Base-by-base conservation (phyloP, 2,888 invertebrate species). In the Nomada hirtipes region DNA sequence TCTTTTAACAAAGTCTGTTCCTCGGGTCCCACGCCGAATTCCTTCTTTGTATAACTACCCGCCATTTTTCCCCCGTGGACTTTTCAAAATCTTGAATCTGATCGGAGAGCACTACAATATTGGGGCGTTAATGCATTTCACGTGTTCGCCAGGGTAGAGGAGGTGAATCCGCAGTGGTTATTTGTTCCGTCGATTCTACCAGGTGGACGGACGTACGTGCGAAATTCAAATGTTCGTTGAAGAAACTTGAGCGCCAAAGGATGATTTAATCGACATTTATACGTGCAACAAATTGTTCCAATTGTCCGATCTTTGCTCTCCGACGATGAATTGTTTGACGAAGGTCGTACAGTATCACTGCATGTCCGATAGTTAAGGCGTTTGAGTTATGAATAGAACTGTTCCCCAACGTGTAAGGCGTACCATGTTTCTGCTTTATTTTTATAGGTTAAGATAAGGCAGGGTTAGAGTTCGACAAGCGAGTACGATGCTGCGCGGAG, bases 21-120 rank as follows among this genome's bases (percentile, higher is more conserved):
- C 82, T 93, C 93, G 18, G 92, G 90, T n/a, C 92, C 93, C 20
- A 87, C 80, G 72, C 91, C 89, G 82, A 91, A 93, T 80, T 93
- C 93, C 75, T 92, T 93, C 85, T 92, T 93, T 71, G 92, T 93
- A 75, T 93, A 93, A 63, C 90, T 93, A 76, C 93, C 93, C 86
- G 93, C 93, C 93, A 93, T 93, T 89, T 89, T 90, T 83, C 36
- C 36, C 36, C 36, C 57, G 20, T 20, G 26, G 29, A 68, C 20
- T 76, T 76, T 76, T 81, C 29, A 68, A 86, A 80, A 36, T 36
- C 68, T 79, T 76, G 55, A 80, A 67, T 80, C 26, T 47, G 68
- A 74, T 80, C 75, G 71, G 67, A 44, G n/a, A 52, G 29, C 23
- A 20, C 26, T 61, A 64, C 15, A 15, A 26, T 20, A 26, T n/a